Evolutionary conservation across 2,888 invertebrate species (phyloP), one percentile per base, ranked within the genome.

Genomic region (Cartodere bifasciata): DNA sequence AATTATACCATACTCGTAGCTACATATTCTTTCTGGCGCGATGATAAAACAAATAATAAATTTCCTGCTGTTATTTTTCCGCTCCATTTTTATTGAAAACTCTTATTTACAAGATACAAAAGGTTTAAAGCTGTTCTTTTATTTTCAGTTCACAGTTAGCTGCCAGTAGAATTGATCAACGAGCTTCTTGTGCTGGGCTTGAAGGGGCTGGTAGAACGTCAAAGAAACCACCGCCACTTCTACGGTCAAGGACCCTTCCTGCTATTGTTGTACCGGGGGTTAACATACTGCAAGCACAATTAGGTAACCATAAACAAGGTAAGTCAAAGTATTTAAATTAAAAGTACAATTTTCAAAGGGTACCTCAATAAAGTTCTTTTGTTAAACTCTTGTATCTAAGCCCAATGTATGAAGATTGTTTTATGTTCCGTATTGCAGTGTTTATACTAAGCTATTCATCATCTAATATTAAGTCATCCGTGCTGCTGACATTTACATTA

Each of bases 261-360:
- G 85, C 87, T 40, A 88, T 88, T 53, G 78, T 88, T 25, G 81
- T 82, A 23, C 87, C 87, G 2, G 85, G 85, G 29, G 72, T 87
- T 50, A 79, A 70, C 46, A 81, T 86, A 46, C 68, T 86, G 16
- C 82, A 85, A 42, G 78, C 85, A 32, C 83, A 85, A 62, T 72
- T 85, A 45, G 84, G 84, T 49, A 75, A 78, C 32, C 67, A 70
- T 41, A 67, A 71, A 48, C 64, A 64, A 57, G 68, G 68, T 67
- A 46, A 48, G 15, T 15, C n/a, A n/a, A n/a, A n/a, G n/a, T n/a
- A n/a, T 2, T 4, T 6, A 13, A 9, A 6, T 7, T 23, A 7
- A 5, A 9, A 7, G 10, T 11, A 23, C 5, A n/a, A 23, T 9
- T 23, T n/a, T 23, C 11, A 23, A 23, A 23, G 11, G n/a, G n/a